phyloP scores from a whole-genome alignment of 92 coral and sea anemone genomes.

The Siderastrea siderea region DNA sequence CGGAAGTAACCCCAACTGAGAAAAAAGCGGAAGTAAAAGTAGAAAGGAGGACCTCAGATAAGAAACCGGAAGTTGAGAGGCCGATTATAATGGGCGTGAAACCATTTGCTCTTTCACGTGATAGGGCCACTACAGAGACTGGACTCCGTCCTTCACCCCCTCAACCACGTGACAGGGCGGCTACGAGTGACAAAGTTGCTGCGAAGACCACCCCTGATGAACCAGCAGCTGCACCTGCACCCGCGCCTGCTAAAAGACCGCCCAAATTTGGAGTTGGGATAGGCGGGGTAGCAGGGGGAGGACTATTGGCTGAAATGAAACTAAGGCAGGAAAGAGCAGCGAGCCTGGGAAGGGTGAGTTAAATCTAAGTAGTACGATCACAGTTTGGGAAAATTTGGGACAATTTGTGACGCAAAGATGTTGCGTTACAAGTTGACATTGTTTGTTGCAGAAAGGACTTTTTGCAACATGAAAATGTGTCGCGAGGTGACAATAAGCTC shows the following conservation, averaged over 20 bases:
- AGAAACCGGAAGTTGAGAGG: slow-evolving; percentile 39
- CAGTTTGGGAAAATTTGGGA: too few relatives aligned
- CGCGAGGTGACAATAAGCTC: too few relatives aligned
- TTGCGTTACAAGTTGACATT: too few relatives aligned
- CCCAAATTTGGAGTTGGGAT: slow-evolving; percentile 98
- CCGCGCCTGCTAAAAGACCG: slow-evolving; percentile 75
- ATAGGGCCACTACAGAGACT: slow-evolving; percentile 67
- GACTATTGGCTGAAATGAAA: slow-evolving; percentile 96
- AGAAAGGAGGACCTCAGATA: slow-evolving; percentile 1
- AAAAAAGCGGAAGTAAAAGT: slow-evolving; percentile 17
- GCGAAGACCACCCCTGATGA: slow-evolving; percentile 41
- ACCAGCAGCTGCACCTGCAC: slow-evolving; percentile 32
- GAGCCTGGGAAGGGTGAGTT: slow-evolving; percentile 76
- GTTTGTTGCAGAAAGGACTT: too few relatives aligned
- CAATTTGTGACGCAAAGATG: too few relatives aligned
- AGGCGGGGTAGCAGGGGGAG: slow-evolving; percentile 93
- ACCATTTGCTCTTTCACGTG: slow-evolving; percentile 77
- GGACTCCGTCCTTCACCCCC: slow-evolving; percentile 39
- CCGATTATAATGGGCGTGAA: slow-evolving; percentile 49
- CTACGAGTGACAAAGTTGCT: slow-evolving; percentile 9
- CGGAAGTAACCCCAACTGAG: slow-evolving; percentile 4
- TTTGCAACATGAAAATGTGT: too few relatives aligned
- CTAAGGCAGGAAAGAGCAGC: slow-evolving; percentile 85
- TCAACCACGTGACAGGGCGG: slow-evolving; percentile 68
- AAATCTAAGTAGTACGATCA: not conserved